A percentile compares a stretch with the other conserved stretches of the same genome.
These are phyloP conservation scores for Rhipidura dahli DNA, from an alignment of 2,113 vertebrate species.

Conservation along the genomic window DNA sequence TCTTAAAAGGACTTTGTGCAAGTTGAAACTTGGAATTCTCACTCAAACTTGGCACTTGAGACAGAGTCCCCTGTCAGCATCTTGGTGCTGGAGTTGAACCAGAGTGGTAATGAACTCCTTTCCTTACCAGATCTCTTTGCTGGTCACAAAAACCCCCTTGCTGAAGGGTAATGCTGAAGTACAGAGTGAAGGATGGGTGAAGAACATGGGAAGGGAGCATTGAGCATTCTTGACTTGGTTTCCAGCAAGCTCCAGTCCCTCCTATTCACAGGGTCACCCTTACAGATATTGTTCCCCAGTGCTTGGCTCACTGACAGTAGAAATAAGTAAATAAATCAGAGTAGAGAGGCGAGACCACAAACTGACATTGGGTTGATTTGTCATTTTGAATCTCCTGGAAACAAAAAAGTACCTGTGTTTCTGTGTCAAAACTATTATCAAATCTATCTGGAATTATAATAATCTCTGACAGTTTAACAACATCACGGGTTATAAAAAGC, in stretches of 20 bases:
- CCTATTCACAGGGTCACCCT: not conserved
- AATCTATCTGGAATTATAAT: constrained; percentile 18
- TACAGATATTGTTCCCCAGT: not conserved
- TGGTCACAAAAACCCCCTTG: accelerated
- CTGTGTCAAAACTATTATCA: constrained; percentile 33
- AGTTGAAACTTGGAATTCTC: not conserved
- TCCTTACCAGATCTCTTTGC: not conserved
- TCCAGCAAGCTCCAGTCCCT: not conserved
- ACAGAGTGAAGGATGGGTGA: not conserved
- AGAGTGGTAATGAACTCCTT: not conserved
- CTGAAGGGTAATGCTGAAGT: not conserved
- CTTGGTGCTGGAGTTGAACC: not conserved
- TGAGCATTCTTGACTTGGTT: not conserved
- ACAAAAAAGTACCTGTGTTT: constrained; percentile 20
- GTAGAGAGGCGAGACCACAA: not conserved
- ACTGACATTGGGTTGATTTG: constrained; percentile 28
- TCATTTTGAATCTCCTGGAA: not conserved
- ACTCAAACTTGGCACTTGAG: not conserved
- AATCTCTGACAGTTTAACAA: constrained; percentile 22
- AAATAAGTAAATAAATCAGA: constrained; percentile 4
- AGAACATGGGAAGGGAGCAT: not conserved
- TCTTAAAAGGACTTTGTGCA: not conserved
- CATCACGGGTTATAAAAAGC: not conserved
- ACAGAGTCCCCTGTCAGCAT: not conserved
- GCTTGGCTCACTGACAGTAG: not conserved